Evolutionary conservation across 2,113 vertebrate genomes (phyloP).

Genomic region (Vicugna pacos): DNA sequence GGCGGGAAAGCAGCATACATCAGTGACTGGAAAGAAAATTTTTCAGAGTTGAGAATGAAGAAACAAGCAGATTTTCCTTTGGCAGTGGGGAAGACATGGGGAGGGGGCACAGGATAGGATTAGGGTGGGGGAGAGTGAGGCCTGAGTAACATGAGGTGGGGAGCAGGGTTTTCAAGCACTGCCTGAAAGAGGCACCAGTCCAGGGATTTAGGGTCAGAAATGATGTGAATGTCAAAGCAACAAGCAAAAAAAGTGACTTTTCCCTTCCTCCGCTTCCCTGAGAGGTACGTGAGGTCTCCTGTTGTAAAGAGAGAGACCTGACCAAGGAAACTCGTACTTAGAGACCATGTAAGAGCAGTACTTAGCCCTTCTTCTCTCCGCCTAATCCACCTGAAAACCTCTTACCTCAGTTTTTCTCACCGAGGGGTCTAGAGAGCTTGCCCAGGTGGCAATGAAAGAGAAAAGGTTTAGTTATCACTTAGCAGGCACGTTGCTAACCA

Average conservation of each 20-base stretch:
- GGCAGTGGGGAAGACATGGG: not conserved
- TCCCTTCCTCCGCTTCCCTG: not conserved
- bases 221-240: not conserved
- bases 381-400: not conserved
- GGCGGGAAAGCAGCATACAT: not conserved
- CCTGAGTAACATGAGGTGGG: not conserved
- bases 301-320: not conserved
- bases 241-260: not conserved
- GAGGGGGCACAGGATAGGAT: not conserved
- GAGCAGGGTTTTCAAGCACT: not conserved
- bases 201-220: not conserved
- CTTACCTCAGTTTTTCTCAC: not conserved
- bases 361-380: not conserved
- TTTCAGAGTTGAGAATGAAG: slow-evolving; percentile 7
- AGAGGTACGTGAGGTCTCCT: not conserved
- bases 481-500: not conserved
- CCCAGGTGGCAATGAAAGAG: not conserved
- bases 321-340: not conserved
- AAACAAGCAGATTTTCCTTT: not conserved
- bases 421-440: not conserved
- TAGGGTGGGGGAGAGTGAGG: not conserved
- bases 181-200: not conserved
- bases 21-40: slow-evolving; percentile 39
- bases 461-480: not conserved
- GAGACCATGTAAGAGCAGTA: not conserved